These are phyloP conservation scores for Scyliorhinus canicula DNA, from an alignment of 2,797 vertebrate genomes.

Conservation along the genomic window DNA sequence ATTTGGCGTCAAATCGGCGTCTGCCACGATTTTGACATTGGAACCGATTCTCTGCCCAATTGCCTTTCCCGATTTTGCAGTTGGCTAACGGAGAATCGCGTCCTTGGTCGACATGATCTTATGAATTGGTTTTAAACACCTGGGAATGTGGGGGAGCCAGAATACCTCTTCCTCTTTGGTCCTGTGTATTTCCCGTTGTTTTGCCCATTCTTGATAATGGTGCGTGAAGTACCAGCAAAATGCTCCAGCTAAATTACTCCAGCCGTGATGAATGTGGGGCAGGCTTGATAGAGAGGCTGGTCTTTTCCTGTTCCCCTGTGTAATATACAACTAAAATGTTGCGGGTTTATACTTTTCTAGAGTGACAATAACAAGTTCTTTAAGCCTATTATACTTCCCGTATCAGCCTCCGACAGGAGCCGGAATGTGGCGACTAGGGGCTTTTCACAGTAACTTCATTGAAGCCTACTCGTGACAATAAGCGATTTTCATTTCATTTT, in stretches of 20 bases:
- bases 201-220: neutral
- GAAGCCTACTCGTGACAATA: too few relatives aligned
- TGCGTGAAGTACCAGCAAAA: neutral
- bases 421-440: too few relatives aligned
- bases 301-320: neutral
- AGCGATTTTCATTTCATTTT: too few relatives aligned
- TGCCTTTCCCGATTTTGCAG: too few relatives aligned
- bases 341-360: neutral
- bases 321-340: neutral
- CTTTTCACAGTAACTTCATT: too few relatives aligned
- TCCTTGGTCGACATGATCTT: neutral
- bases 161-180: neutral
- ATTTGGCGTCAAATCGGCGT: too few relatives aligned
- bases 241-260: too few relatives aligned
- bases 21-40: too few relatives aligned
- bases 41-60: too few relatives aligned
- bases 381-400: neutral
- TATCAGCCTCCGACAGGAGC: too few relatives aligned
- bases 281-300: neutral
- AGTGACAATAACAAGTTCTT: neutral
- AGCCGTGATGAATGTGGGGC: neutral
- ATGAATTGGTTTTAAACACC: neutral
- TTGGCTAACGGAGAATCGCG: too few relatives aligned
- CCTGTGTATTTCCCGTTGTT: neutral
- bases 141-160: neutral